Conservation (phyloP, 2,888 invertebrate genomes). For the Siphonodentalium dalli region DNA sequence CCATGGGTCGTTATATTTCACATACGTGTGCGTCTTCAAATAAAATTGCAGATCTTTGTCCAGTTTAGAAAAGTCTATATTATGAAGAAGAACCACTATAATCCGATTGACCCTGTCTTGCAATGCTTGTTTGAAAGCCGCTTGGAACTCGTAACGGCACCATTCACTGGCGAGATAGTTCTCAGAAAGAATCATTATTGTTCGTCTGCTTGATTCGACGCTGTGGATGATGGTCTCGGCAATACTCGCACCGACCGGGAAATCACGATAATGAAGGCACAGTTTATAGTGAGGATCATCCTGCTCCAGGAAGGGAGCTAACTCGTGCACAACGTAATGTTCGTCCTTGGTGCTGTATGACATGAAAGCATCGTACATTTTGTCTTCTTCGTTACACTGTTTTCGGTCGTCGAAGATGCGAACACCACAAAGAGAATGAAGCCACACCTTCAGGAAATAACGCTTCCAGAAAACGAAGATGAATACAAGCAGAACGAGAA, state of each 20-base stretch:
- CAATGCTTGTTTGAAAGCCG: conserved; percentile 80
- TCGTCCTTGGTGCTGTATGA: conserved; percentile 82
- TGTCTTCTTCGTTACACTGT: conserved; percentile 22
- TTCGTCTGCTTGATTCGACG: conserved; percentile 83
- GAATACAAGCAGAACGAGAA: conserved; percentile 31
- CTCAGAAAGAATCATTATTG: conserved; percentile 86
- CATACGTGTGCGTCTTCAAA: conserved; percentile 15
- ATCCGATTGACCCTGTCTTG: conserved; percentile 79
- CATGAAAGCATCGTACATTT: conserved; percentile 83
- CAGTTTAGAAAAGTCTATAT: conserved; percentile 78
- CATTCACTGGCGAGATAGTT: conserved; percentile 91
- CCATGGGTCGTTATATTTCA: conserved; percentile 87
- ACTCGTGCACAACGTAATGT: conserved; percentile 82
- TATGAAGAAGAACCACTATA: conserved; percentile 82
- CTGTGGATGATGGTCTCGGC: conserved; percentile 88
- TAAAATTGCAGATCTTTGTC: conserved; percentile 12
- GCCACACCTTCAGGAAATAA: conserved; percentile 22
- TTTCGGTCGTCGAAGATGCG: conserved; percentile 3
- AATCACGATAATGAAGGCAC: conserved; percentile 48
- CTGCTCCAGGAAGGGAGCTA: conserved; percentile 82
- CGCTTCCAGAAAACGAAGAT: conserved; percentile 21
- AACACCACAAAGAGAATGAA: conserved; percentile 18
- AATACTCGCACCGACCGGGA: conserved; percentile 66
- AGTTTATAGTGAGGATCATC: conserved; percentile 74
- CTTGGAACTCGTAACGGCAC: conserved; percentile 87